phyloP scores from a whole-genome alignment of 2,797 vertebrate genomes.

The Leucoraja ocellata region DNA sequence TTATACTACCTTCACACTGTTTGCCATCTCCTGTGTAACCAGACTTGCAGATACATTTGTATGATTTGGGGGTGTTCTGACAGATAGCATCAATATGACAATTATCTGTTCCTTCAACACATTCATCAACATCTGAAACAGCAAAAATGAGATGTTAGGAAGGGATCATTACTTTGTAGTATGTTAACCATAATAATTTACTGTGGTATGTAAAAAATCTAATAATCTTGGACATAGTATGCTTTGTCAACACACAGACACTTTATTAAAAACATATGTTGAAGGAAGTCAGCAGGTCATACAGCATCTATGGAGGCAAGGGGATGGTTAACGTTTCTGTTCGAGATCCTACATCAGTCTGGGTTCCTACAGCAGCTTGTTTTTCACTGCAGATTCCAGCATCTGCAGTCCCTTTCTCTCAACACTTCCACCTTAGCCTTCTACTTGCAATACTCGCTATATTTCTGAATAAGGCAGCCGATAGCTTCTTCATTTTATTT shows the following conservation, averaged over 20 bases:
- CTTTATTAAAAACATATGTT: no score
- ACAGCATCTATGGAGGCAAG: no score
- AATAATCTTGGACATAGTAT: background rate
- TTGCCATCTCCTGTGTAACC: constrained; percentile 94
- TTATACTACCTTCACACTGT: constrained; percentile 85
- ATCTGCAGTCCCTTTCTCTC: no score
- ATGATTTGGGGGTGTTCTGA: constrained; percentile 91
- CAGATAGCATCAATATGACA: constrained; percentile 98
- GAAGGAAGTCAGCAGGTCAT: no score
- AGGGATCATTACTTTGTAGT: constrained; percentile 1
- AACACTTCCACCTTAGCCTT: background rate
- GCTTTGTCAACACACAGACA: constrained; percentile 3
- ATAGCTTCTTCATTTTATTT: background rate
- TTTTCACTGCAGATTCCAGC: no score
- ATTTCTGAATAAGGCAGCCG: background rate
- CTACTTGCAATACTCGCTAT: background rate
- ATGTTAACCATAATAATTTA: constrained; percentile 18
- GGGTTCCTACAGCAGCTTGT: no score
- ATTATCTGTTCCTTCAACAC: constrained; percentile 86
- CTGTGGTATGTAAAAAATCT: constrained; percentile 13
- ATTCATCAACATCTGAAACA: constrained; percentile 85
- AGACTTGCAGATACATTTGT: constrained; percentile 98
- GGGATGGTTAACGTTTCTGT: no score
- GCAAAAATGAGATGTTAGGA: constrained; percentile 24
- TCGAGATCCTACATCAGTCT: no score